Base-by-base conservation (phyloP, 2,797 vertebrate genomes). In the Erpetoichthys calabaricus region DNA sequence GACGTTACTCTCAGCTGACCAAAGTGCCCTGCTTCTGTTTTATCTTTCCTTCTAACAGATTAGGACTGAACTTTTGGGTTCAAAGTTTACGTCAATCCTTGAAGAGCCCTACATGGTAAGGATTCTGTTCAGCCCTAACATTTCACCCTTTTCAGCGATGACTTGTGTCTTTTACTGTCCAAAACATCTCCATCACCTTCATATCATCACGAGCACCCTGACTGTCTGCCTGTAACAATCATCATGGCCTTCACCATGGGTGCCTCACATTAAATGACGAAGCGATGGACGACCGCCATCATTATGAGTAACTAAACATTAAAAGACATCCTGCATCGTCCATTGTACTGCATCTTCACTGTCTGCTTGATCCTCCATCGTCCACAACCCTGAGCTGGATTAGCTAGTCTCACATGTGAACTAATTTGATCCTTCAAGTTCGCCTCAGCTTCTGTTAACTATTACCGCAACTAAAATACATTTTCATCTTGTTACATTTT, bases 21-120 rank as follows among this genome's bases (percentile, higher is more conserved):
- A 7, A 3, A 5, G n/a, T 4, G 7, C 47, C 42, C 5, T 71
- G 75, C 84, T 80, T 88, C 80, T 81, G 73, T 78, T 81, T 71
- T 85, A 86, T 86, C 84, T 80, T 73, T 86, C 84, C 80, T 73
- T 68, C 70, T 73, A 80, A 83, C 85, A 88, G 86, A 85, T 88
- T 86, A 88, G 87, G 85, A 87, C 86, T 79, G 86, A 88, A 83
- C 82, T 88, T 76, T 84, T 88, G 86, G 86, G 86, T 79, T 86
- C 86, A 84, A 88, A 86, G 84, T 87, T 87, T 88, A 88, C 84
- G 82, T 88, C 86, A 80, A 88, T 88, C 86, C 84, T 88, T 82
- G 85, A 88, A 75, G 85, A 88, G 75, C 84, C 77, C 63, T 51
- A 55, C 69, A 87, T 84, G 86, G 85, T 87, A 87, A 88, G 86